Percentiles rank a stretch among this genome's conserved stretches.
These are phyloP conservation scores for Netta rufina DNA, from an alignment of 2,797 vertebrate species.

Conservation along the genomic window DNA sequence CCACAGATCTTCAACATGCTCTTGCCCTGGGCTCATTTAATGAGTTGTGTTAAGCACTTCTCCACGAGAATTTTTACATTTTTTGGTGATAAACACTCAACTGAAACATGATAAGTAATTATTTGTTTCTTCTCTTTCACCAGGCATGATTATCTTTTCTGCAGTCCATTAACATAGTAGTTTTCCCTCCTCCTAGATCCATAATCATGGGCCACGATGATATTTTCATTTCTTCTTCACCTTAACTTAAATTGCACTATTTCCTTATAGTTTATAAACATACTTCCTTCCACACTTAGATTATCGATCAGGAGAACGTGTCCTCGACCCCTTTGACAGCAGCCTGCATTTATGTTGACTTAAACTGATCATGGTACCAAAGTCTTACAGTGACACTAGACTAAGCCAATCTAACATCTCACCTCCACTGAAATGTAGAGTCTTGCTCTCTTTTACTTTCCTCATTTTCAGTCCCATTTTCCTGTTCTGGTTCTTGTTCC, in stretches of 20 bases:
- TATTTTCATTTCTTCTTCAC: background rate
- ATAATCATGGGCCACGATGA: background rate
- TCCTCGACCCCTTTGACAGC: background rate
- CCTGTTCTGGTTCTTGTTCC: background rate
- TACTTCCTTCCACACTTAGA: background rate
- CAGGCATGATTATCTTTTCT: background rate
- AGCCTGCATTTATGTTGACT: background rate
- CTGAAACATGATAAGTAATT: background rate
- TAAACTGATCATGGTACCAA: background rate
- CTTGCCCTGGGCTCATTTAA: background rate
- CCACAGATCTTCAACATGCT: background rate
- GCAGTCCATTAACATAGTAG: background rate
- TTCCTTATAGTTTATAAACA: background rate
- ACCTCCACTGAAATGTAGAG: background rate
- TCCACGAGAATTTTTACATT: background rate
- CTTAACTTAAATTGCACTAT: background rate
- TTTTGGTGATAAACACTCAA: background rate
- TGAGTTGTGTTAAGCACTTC: background rate
- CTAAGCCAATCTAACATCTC: background rate
- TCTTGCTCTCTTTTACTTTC: background rate
- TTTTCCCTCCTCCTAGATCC: background rate
- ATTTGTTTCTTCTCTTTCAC: background rate
- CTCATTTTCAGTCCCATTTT: background rate
- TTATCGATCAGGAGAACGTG: background rate
- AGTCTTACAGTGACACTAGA: background rate